Conservation (phyloP, 2,888 invertebrate species). For the Germaria angustata region DNA sequence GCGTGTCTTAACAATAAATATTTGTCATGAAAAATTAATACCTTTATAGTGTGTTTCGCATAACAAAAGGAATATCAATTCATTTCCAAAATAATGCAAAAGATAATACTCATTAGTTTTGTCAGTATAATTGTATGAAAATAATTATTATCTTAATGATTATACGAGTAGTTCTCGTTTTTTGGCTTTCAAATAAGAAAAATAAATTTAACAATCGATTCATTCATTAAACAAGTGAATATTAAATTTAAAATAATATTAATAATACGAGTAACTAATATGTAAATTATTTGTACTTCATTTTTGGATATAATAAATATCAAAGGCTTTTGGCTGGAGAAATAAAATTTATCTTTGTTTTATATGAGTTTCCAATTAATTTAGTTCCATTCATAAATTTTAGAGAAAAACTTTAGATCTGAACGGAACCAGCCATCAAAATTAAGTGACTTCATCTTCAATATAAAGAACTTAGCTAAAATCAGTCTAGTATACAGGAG, state of each 20-base stretch:
- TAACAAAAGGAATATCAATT: background rate
- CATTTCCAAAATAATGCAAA: conserved; percentile 1
- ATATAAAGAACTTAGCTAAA: too few relatives aligned
- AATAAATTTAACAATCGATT: background rate
- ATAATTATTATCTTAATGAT: background rate
- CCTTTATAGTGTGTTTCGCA: background rate
- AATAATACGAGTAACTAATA: background rate
- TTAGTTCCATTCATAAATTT: too few relatives aligned
- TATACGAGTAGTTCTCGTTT: too few relatives aligned
- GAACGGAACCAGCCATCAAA: too few relatives aligned
- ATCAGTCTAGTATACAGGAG: too few relatives aligned
- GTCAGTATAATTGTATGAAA: background rate
- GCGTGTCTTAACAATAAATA: conserved; percentile 17
- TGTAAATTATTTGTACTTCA: conserved; percentile 60
- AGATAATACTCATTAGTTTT: background rate
- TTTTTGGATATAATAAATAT: background rate
- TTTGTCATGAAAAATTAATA: conserved; percentile 5
- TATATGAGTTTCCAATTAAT: too few relatives aligned
- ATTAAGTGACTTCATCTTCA: too few relatives aligned
- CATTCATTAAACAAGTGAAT: conserved; percentile 2
- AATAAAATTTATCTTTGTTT: background rate
- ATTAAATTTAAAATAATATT: background rate
- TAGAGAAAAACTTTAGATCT: too few relatives aligned
- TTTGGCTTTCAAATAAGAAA: background rate
- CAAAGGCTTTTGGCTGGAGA: conserved; percentile 2